These are phyloP conservation scores for Hystrix brachyura DNA, from an alignment of 2,113 vertebrate genomes.

Conservation along the genomic window DNA sequence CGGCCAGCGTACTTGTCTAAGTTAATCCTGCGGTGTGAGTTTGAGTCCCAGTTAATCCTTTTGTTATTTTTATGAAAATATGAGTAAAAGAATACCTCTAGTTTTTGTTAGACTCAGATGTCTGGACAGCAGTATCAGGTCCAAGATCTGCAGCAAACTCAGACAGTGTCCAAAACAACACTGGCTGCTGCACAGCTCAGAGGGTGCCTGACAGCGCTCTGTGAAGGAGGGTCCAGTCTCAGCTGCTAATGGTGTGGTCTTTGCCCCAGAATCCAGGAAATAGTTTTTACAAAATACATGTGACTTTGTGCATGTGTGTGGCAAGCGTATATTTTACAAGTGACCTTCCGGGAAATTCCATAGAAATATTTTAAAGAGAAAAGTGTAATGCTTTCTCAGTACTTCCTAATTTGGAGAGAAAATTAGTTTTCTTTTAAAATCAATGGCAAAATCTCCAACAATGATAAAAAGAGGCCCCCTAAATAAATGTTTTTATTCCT, in stretches of 20 bases:
- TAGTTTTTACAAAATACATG: neutral
- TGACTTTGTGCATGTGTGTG: neutral
- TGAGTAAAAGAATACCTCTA: conserved; percentile 47
- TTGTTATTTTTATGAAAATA: conserved; percentile 49
- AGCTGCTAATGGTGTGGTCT: neutral
- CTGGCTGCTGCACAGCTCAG: neutral
- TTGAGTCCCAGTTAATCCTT: conserved; percentile 37
- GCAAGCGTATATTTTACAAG: neutral
- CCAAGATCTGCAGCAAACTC: neutral
- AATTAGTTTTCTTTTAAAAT: conserved; percentile 79
- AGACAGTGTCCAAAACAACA: neutral
- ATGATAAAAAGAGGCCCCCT: conserved; percentile 58
- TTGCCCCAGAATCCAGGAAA: conserved; percentile 31
- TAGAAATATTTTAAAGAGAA: conserved; percentile 40
- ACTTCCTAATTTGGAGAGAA: conserved; percentile 79
- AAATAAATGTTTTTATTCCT: conserved; percentile 79
- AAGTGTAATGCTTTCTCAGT: conserved; percentile 64
- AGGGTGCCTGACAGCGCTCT: neutral
- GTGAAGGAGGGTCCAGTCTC: neutral
- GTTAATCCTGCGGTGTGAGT: neutral
- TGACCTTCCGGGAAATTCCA: conserved; percentile 58
- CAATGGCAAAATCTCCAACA: conserved; percentile 72
- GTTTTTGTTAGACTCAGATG: conserved; percentile 17
- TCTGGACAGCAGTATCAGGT: neutral
- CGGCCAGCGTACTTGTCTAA: conserved; percentile 24